Percentiles rank a stretch among this genome's conserved stretches.
phyloP scores from a whole-genome alignment of 2,113 vertebrate species.

The Leptodactylus fuscus region DNA sequence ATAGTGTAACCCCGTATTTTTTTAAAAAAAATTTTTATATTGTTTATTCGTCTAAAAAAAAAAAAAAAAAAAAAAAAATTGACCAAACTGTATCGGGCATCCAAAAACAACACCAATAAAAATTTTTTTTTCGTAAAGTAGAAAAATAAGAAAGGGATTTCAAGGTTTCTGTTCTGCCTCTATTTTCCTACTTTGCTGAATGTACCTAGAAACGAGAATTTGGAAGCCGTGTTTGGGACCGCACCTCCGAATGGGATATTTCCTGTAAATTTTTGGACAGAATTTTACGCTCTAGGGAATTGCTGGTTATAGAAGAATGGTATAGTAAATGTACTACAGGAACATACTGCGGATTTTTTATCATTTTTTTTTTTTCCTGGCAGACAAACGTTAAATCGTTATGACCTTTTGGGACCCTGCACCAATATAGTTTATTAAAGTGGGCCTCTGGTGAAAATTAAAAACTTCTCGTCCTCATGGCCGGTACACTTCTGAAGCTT shows the following conservation, averaged over 20 bases:
- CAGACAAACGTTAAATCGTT: too few species aligned
- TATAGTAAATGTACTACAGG: neutral
- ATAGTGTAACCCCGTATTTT: slow-evolving; percentile 72
- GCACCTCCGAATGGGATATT: neutral
- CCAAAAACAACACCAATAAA: too few species aligned
- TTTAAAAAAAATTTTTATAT: slow-evolving; percentile 62
- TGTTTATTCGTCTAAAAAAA: too few species aligned
- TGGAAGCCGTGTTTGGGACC: neutral
- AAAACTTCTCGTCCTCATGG: too few species aligned
- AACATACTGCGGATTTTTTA: neutral
- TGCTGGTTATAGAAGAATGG: neutral
- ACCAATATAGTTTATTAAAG: too few species aligned
- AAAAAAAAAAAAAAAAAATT: too few species aligned
- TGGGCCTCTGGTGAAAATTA: too few species aligned
- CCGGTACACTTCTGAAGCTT: too few species aligned
- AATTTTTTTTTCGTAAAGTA: slow-evolving; percentile 60
- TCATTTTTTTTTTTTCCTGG: too few species aligned
- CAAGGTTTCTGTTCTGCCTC: neutral
- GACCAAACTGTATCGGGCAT: too few species aligned
- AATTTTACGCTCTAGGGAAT: neutral
- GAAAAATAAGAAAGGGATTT: slow-evolving; percentile 72
- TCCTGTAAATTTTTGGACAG: neutral
- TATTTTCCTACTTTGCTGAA: neutral
- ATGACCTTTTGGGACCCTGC: too few species aligned
- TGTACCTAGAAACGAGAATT: neutral